Percentiles rank a stretch among this genome's conserved stretches.
Evolutionary conservation across 2,113 vertebrate species (phyloP).

Genomic region (Prinia subflava): DNA sequence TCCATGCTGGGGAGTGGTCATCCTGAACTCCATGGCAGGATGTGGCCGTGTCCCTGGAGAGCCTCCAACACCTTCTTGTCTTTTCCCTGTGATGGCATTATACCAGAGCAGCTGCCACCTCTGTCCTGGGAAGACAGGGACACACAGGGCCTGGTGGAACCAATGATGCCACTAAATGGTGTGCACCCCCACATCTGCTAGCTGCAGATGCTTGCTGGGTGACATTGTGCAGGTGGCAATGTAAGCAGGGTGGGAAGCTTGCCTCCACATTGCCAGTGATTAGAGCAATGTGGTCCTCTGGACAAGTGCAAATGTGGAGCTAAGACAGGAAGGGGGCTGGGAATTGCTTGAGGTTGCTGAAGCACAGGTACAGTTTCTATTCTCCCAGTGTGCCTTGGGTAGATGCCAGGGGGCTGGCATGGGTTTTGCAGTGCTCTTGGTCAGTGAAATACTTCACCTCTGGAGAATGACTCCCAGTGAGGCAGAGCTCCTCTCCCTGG

Average conservation of each 20-base stretch:
- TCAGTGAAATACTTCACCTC: background rate
- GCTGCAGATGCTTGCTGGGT: background rate
- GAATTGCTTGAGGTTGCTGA: background rate
- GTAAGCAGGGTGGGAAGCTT: background rate
- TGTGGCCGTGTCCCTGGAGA: background rate
- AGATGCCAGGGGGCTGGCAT: too few relatives aligned
- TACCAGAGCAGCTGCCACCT: background rate
- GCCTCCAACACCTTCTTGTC: background rate
- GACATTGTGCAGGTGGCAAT: background rate
- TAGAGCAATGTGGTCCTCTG: background rate
- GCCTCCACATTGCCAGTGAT: fast-evolving
- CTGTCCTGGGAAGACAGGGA: background rate
- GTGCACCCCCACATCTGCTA: background rate
- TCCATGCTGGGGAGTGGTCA: background rate
- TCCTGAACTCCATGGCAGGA: background rate
- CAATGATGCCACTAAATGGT: background rate
- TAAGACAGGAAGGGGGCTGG: background rate
- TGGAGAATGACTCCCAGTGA: fast-evolving
- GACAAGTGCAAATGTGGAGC: background rate
- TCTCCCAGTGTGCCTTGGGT: background rate
- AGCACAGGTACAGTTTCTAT: background rate
- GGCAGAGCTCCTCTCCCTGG: background rate
- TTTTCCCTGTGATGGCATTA: background rate
- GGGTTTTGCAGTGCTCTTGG: background rate
- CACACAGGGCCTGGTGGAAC: background rate